Conservation (phyloP, 2,888 invertebrate genomes). For the Dorcus parallelipipedus region DNA sequence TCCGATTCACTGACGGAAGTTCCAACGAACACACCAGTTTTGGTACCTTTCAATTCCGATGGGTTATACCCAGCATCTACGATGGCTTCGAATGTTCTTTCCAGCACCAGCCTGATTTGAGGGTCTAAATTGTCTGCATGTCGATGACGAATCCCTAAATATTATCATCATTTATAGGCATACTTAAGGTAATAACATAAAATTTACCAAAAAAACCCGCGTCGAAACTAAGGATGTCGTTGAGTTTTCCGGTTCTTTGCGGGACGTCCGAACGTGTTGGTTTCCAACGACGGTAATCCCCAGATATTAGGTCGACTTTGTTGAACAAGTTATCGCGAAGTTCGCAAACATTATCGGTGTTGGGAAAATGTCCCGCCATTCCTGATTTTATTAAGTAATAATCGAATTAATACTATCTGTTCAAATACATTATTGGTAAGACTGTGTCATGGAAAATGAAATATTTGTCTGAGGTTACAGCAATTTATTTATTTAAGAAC, state of each 20-base stretch:
- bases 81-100: constrained; percentile 58
- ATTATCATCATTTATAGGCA: too few relatives aligned
- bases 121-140: constrained; percentile 69
- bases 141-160: constrained; percentile 61
- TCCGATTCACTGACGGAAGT: constrained; percentile 75
- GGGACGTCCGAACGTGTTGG: constrained; percentile 60
- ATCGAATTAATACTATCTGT: too few relatives aligned
- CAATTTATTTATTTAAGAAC: too few relatives aligned
- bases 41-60: constrained; percentile 63
- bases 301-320: constrained; percentile 81
- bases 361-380: constrained; percentile 68
- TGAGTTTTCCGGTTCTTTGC: constrained; percentile 64
- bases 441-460: too few relatives aligned
- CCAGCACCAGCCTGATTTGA: constrained; percentile 57
- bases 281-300: constrained; percentile 74
- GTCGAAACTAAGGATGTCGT: constrained; percentile 54
- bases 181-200: background rate
- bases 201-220: constrained; percentile 51
- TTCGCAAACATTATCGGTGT: constrained; percentile 69
- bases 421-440: too few relatives aligned
- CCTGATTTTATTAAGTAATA: constrained; percentile 57
- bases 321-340: constrained; percentile 69
- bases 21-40: constrained; percentile 78
- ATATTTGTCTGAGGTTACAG: background rate
- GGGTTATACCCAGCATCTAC: constrained; percentile 68